Conservation (phyloP, 1,140 invertebrate species). For the Danaus melanippus region DNA sequence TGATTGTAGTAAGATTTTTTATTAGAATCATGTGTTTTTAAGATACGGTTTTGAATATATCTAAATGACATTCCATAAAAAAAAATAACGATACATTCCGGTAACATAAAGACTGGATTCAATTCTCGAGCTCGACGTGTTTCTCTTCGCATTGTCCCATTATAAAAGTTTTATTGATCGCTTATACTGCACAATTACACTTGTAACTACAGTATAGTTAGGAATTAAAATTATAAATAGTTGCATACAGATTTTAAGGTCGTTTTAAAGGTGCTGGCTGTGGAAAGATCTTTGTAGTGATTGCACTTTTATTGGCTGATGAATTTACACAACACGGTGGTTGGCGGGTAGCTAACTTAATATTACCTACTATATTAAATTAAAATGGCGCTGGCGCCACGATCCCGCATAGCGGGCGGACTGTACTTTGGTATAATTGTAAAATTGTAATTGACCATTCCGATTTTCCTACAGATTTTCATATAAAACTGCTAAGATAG, state of each 20-base stretch:
- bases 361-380: background rate
- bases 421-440: constrained; percentile 9
- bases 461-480: too few relatives aligned
- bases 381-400: constrained; percentile 18
- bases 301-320: constrained; percentile 4
- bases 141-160: constrained; percentile 19
- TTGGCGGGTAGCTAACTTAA: too few relatives aligned
- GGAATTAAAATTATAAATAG: constrained; percentile 58
- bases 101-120: constrained; percentile 1
- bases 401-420: constrained; percentile 13
- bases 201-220: constrained; percentile 42
- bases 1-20: constrained; percentile 33
- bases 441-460: constrained; percentile 5
- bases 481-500: too few relatives aligned
- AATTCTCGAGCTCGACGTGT: constrained; percentile 14
- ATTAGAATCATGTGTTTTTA: constrained; percentile 10
- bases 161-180: constrained; percentile 16
- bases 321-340: background rate
- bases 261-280: constrained; percentile 30
- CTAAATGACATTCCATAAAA: constrained; percentile 17
- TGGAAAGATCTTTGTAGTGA: constrained; percentile 14
- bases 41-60: constrained; percentile 9
- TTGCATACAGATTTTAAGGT: constrained; percentile 41
- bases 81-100: constrained; percentile 15
- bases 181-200: constrained; percentile 60